These are phyloP conservation scores for Eledone cirrhosa DNA, from an alignment of 2,888 invertebrate species.

Conservation along the genomic window DNA sequence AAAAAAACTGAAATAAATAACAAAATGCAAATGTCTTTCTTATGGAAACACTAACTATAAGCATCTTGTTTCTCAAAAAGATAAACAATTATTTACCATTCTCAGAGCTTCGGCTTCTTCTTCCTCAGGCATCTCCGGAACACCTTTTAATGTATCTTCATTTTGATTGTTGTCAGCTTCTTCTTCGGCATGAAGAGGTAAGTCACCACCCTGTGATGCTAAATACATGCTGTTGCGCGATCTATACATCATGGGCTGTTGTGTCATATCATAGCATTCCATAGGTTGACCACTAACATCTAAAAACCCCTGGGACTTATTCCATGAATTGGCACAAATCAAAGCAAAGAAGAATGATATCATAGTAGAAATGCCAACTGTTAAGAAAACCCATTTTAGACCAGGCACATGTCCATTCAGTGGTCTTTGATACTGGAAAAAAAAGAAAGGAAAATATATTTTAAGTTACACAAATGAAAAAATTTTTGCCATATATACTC, in stretches of 20 bases:
- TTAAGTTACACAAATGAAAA: too few relatives aligned
- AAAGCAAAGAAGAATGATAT: slow-evolving; percentile 43
- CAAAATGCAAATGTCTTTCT: too few relatives aligned
- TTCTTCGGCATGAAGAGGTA: slow-evolving; percentile 33
- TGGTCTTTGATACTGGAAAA: slow-evolving; percentile 48
- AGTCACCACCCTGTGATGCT: slow-evolving; percentile 39
- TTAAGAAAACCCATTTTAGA: slow-evolving; percentile 50
- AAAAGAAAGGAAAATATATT: background rate
- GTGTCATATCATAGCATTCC: slow-evolving; percentile 27
- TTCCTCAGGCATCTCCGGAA: slow-evolving; percentile 48
- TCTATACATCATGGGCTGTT: slow-evolving; percentile 36
- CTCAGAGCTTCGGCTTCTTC: slow-evolving; percentile 50
- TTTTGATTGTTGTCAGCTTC: slow-evolving; percentile 43
- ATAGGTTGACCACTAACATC: slow-evolving; percentile 33
- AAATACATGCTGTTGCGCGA: slow-evolving; percentile 52
- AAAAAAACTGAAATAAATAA: too few relatives aligned
- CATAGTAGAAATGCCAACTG: slow-evolving; percentile 40
- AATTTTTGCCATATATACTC: too few relatives aligned
- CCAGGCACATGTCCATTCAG: slow-evolving; percentile 35
- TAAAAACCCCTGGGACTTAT: slow-evolving; percentile 42
- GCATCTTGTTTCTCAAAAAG: too few relatives aligned
- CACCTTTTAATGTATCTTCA: slow-evolving; percentile 43
- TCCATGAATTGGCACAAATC: slow-evolving; percentile 49
- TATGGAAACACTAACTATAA: too few relatives aligned
- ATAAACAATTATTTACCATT: slow-evolving; percentile 35